Evolutionary conservation across 2,797 vertebrate genomes (phyloP), one percentile per base, ranked within the genome.

Genomic region (Crenuchus spilurus): DNA sequence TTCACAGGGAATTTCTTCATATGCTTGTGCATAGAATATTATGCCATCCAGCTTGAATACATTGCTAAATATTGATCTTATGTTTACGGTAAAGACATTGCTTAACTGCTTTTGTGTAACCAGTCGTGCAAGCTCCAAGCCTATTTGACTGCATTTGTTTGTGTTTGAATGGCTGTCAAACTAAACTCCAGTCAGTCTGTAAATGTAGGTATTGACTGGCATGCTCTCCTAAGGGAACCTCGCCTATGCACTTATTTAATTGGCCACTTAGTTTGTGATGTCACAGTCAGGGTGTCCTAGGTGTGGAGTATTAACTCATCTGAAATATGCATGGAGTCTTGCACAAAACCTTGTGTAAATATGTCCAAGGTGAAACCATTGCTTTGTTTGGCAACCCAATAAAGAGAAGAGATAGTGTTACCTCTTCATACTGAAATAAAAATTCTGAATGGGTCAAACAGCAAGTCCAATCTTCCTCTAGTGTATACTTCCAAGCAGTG

Each of bases 121-220:
- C 1, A 55, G 52, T 20, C 16, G 2, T 18, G n/a, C 48, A 35
- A 51, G 42, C 28, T 28, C 20, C 39, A 46, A 9, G 26, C 2
- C 52, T 10, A 55, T 75, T 75, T 70, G 48, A 63, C 66, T 70
- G 57, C 37, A 75, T 75, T 75, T 63, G 46, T n/a, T 13, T 70
- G 28, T 33, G 39, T 67, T 70, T 63, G 31, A 35, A 42, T 62
- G 58, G 16, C 24, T 51, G 71, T 35, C 2, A 18, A 55, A 33
- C 35, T 61, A 69, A 46, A 55, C 61, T 18, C 22, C 31, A 28
- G 52, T 46, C 28, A 37, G 63, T 37, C 6, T 67, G 41, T 55
- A 30, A 48, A 18, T 0, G 52, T 44, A n/a, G n/a, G 9, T 28
- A 60, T 41, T 75, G 28, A 54, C 10, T 22, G 22, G 20, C 9